Conservation (phyloP, 2,797 vertebrate species). For the Dendrocincla tyrannina region DNA sequence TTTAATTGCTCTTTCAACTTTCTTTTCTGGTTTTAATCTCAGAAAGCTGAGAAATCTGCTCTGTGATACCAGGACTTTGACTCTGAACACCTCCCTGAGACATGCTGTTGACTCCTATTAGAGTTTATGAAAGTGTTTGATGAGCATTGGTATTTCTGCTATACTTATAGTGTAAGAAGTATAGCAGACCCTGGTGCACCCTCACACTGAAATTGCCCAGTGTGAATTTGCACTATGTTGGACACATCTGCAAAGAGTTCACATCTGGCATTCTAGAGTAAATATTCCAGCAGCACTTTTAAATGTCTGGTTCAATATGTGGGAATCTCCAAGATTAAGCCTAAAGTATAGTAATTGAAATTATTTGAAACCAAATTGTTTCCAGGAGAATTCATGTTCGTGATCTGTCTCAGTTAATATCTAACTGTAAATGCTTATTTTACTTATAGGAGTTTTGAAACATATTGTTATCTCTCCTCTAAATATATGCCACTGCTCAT, state of each 20-base stretch:
- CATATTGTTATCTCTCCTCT: not conserved
- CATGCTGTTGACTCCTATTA: not conserved
- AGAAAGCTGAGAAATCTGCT: not conserved
- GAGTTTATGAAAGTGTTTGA: not conserved
- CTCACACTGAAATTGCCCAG: not conserved
- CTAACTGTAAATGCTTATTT: not conserved
- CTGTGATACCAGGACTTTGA: not conserved
- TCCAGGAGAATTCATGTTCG: not conserved
- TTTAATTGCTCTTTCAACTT: not conserved
- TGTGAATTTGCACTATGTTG: rapidly evolving
- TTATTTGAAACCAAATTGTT: not conserved
- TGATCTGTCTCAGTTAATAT: not conserved
- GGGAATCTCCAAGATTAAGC: not conserved
- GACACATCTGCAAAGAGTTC: not conserved
- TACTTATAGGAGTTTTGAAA: not conserved
- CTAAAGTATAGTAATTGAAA: not conserved
- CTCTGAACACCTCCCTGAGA: not conserved
- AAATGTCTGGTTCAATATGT: not conserved
- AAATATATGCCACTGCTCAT: not conserved
- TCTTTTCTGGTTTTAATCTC: not conserved
- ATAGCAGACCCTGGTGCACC: not conserved
- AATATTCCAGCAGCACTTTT: not conserved
- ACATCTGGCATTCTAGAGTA: not conserved
- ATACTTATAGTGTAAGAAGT: not conserved
- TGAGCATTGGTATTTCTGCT: not conserved